These are phyloP conservation scores for Caenorhabditis inopinata DNA, from an alignment of 1,140 invertebrate species.

Conservation along the genomic window DNA sequence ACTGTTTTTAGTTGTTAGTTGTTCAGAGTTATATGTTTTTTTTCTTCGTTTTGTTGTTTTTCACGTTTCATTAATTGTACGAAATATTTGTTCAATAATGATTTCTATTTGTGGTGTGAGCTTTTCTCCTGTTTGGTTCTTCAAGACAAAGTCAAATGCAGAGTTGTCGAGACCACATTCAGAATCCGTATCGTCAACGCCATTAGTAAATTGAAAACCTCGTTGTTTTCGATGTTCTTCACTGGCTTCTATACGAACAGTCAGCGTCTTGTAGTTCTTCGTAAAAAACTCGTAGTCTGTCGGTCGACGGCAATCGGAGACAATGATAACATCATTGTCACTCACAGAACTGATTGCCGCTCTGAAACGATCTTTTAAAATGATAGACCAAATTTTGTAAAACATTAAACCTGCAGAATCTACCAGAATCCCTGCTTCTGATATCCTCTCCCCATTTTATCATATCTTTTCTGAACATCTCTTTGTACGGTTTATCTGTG, in stretches of 20 bases:
- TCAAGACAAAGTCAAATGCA: not conserved
- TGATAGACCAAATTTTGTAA: not conserved
- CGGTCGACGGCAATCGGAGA: slow-evolving; percentile 20
- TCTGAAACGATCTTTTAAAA: not conserved
- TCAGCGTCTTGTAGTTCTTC: not conserved
- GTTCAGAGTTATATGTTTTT: not conserved
- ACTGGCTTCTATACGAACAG: not conserved
- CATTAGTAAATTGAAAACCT: slow-evolving; percentile 6
- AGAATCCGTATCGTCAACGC: slow-evolving; percentile 33
- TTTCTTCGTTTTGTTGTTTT: not conserved
- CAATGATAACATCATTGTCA: slow-evolving; percentile 1
- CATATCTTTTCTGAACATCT: slow-evolving; percentile 34
- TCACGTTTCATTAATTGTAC: not conserved
- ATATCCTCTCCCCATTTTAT: slow-evolving; percentile 37
- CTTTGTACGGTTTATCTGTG: slow-evolving; percentile 31
- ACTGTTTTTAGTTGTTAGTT: not conserved
- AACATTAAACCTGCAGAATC: slow-evolving; percentile 30
- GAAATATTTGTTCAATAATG: not conserved
- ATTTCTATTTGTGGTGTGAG: not conserved
- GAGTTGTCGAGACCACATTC: slow-evolving; percentile 37
- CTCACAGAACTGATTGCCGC: not conserved
- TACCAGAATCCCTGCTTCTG: not conserved
- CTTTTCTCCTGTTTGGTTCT: not conserved
- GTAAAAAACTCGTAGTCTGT: slow-evolving; percentile 17
- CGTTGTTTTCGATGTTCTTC: not conserved